phyloP scores from a whole-genome alignment of 2,113 vertebrate genomes.

The Maccullochella peelii region DNA sequence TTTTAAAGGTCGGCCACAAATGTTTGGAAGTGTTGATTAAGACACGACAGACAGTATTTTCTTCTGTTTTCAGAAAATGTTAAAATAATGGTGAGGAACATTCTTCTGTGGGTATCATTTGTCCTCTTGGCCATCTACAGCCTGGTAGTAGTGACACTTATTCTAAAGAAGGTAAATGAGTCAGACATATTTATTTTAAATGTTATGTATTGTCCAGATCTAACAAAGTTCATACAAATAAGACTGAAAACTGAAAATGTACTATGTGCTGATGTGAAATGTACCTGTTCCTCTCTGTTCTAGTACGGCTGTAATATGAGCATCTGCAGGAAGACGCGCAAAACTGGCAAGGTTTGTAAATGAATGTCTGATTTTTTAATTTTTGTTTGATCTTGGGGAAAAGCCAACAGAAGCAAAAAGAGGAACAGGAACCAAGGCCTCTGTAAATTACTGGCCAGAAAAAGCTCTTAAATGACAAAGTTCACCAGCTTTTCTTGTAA shows the following conservation, averaged over 20 bases:
- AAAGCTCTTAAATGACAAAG: neutral
- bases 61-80: slow-evolving; percentile 34
- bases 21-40: slow-evolving; percentile 4
- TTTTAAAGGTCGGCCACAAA: neutral
- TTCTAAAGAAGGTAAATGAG: slow-evolving; percentile 76
- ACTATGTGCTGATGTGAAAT: neutral
- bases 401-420: slow-evolving; percentile 27
- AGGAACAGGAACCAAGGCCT: slow-evolving; percentile 54
- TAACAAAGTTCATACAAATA: neutral
- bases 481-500: neutral
- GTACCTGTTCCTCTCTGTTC: slow-evolving; percentile 22
- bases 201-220: neutral
- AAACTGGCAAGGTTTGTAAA: slow-evolving; percentile 42
- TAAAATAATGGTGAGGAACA: neutral
- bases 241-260: neutral
- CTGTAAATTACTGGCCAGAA: neutral
- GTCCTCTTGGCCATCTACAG: slow-evolving; percentile 68
- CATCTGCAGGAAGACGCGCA: slow-evolving; percentile 4
- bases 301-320: slow-evolving; percentile 53
- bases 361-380: slow-evolving; percentile 4
- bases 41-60: neutral
- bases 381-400: neutral
- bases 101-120: slow-evolving; percentile 61
- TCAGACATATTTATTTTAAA: neutral
- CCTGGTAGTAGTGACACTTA: slow-evolving; percentile 54